Percentiles rank a stretch among this genome's conserved stretches.
phyloP scores from a whole-genome alignment of 1,140 invertebrate genomes.

The Drosophila tani region DNA sequence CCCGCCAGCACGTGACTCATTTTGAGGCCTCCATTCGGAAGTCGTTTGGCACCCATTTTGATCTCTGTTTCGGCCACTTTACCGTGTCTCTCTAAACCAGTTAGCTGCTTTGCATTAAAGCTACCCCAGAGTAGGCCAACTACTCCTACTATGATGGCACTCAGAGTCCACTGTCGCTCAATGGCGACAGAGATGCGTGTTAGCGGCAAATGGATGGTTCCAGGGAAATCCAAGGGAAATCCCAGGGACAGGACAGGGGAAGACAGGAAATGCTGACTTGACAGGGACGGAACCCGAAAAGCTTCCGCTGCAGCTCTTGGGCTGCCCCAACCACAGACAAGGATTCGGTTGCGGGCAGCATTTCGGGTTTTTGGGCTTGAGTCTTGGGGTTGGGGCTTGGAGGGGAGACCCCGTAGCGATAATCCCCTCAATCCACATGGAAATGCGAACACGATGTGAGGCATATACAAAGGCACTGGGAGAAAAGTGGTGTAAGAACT shows the following conservation, averaged over 20 bases:
- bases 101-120: slow-evolving; percentile 60
- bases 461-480: not conserved
- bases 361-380: not conserved
- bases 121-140: slow-evolving; percentile 18
- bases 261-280: slow-evolving; percentile 56
- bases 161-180: slow-evolving; percentile 19
- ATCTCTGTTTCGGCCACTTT: slow-evolving; percentile 17
- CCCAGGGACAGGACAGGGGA: not conserved
- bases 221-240: not conserved
- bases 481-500: not conserved
- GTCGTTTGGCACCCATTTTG: slow-evolving; percentile 49
- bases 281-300: slow-evolving; percentile 41
- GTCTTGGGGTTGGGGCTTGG: not conserved
- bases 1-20: slow-evolving; percentile 49
- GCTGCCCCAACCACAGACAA: slow-evolving; percentile 20
- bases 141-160: slow-evolving; percentile 21
- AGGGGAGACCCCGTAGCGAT: slow-evolving; percentile 25
- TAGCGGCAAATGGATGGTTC: slow-evolving; percentile 19
- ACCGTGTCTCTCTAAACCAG: slow-evolving; percentile 30
- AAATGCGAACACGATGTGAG: slow-evolving; percentile 29
- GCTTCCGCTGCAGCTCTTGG: slow-evolving; percentile 26
- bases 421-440: slow-evolving; percentile 57
- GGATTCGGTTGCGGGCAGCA: slow-evolving; percentile 24
- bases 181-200: slow-evolving; percentile 31
- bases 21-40: slow-evolving; percentile 34